phyloP scores from a whole-genome alignment of 2,113 vertebrate genomes.

The cat (Felis catus) region F.catus_Fca126_mat1.0 CM031418.1:79792001-79792500 shows the following conservation, averaged over 20 bases:
- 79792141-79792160: slow-evolving; percentile 16
- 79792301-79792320: background rate
- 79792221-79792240: background rate
- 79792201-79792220: slow-evolving; percentile 26
- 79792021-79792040: slow-evolving; percentile 66
- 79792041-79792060: slow-evolving; percentile 56
- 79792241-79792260: background rate
- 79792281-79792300: slow-evolving; percentile 10
- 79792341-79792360: background rate
- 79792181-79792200: slow-evolving; percentile 61
- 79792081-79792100: slow-evolving; percentile 60
- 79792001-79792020: slow-evolving; percentile 67
- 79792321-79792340: background rate
- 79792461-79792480: background rate
- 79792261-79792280: background rate
- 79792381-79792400: background rate
- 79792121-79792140: slow-evolving; percentile 4
- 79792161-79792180: slow-evolving; percentile 39
- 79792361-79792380: slow-evolving; percentile 22
- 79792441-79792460: slow-evolving; percentile 27
- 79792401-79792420: slow-evolving; percentile 1
- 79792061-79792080: slow-evolving; percentile 32
- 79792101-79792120: slow-evolving; percentile 25
- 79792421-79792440: background rate
- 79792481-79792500: slow-evolving; percentile 24